Evolutionary conservation across 2,797 vertebrate genomes (phyloP), one percentile per base, ranked within the genome.

Genomic region (Cheirogaleus major): DNA sequence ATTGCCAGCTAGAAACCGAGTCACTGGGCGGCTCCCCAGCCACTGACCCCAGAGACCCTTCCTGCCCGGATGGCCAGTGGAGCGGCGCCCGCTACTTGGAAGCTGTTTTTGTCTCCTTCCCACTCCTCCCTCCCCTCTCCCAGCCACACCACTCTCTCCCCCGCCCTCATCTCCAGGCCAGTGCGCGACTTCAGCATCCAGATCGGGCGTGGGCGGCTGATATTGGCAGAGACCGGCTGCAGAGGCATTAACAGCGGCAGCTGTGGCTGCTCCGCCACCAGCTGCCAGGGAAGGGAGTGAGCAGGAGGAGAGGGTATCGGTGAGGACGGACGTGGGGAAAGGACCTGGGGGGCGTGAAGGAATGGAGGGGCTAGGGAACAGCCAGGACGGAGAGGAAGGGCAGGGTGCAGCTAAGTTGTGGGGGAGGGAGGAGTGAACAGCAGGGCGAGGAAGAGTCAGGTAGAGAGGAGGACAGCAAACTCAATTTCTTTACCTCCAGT

Each of bases 141-240:
- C 20, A 50, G 85, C 91, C 65, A 18, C 82, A 3, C 65, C 75
- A 41, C 76, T 45, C 61, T 89, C 57, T 69, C 82, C 92, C 89
- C 95, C 95, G 32, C 96, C 89, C 88, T 63, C 91, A 9, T 69
- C 72, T 55, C 79, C 76, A 22, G 96, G 91, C 93, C 55, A 5
- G 86, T 3, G 70, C 2, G 3, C 5, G 85, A 55, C 96, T 95
- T 70, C 52, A 0, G 63, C 63, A 9, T 80, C 69, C 38, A 32
- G 84, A n/a, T 57, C 55, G 0, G 70, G 93, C 82, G 96, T 70
- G 96, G 96, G 96, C 93, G 95, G 84, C 78, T 65, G 97, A 32
- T 50, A 35, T 4, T 12, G 91, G 83, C 91, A 9, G 63, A 61
- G 63, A 30, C 35, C 2, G 1, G 82, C 57, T 17, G 81, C 57